These are phyloP conservation scores for Aptenodytes patagonicus DNA, from an alignment of 2,113 vertebrate genomes.

Conservation along the genomic window DNA sequence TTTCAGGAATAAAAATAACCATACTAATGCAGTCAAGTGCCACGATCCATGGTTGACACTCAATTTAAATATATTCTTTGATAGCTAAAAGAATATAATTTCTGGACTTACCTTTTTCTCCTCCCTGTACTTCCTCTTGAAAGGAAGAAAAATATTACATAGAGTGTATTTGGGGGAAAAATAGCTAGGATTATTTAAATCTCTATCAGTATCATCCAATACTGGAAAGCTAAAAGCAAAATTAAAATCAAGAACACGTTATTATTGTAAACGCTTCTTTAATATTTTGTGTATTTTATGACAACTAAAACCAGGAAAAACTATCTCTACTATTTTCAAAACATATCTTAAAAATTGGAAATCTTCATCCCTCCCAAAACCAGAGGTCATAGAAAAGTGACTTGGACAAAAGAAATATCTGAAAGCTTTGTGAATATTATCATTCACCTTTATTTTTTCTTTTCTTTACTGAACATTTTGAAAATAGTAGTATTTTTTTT, in stretches of 20 bases:
- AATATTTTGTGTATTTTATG: neutral
- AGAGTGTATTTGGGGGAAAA: neutral
- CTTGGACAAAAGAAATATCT: neutral
- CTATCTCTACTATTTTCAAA: neutral
- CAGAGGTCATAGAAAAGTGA: neutral
- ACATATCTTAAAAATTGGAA: neutral
- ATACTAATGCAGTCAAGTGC: neutral
- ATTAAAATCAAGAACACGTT: neutral
- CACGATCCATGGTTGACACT: neutral
- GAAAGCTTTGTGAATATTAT: neutral
- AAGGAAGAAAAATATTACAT: neutral
- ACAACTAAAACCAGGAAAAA: neutral
- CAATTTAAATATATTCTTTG: neutral
- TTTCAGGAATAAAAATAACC: slow-evolving; percentile 32
- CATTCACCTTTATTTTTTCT: neutral
- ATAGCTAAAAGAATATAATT: neutral
- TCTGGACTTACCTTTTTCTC: neutral
- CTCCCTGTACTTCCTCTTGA: neutral
- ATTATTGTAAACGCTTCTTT: neutral
- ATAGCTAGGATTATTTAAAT: neutral
- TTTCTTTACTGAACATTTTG: neutral
- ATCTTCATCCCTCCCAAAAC: neutral
- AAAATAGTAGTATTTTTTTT: neutral
- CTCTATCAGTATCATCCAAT: neutral
- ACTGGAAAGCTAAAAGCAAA: neutral